phyloP scores from a whole-genome alignment of 2,113 vertebrate species.

The Riparia riparia region DNA sequence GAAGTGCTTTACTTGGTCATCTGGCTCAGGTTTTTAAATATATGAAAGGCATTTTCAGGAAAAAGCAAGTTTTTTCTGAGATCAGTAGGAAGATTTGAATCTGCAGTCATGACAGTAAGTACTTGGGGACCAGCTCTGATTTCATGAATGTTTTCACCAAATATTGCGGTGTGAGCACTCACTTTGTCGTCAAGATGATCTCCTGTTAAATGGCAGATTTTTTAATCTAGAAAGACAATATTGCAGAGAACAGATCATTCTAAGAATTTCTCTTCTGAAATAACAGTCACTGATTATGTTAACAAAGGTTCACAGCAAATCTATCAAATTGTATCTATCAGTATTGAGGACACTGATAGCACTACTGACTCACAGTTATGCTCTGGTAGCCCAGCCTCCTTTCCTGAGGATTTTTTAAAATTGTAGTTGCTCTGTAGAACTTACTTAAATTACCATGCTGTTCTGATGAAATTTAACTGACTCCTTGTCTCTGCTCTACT shows the following conservation, averaged over 20 bases:
- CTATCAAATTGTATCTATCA: background rate
- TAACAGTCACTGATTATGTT: background rate
- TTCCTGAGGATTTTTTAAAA: background rate
- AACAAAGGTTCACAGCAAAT: background rate
- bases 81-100: background rate
- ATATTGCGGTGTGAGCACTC: accelerated
- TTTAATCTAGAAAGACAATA: background rate
- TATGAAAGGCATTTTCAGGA: background rate
- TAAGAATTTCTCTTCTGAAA: background rate
- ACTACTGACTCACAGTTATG: background rate
- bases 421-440: background rate
- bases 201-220: background rate
- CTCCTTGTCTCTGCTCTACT: background rate
- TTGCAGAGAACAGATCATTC: background rate
- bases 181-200: background rate
- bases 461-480: background rate
- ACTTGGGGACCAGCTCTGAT: background rate
- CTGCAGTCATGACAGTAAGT: background rate
- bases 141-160: background rate
- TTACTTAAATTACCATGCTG: background rate
- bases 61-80: background rate
- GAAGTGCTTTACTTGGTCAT: background rate
- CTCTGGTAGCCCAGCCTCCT: background rate
- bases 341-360: background rate
- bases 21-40: background rate